phyloP scores from a whole-genome alignment of 2,888 invertebrate species.

The Graphium colonna region DNA sequence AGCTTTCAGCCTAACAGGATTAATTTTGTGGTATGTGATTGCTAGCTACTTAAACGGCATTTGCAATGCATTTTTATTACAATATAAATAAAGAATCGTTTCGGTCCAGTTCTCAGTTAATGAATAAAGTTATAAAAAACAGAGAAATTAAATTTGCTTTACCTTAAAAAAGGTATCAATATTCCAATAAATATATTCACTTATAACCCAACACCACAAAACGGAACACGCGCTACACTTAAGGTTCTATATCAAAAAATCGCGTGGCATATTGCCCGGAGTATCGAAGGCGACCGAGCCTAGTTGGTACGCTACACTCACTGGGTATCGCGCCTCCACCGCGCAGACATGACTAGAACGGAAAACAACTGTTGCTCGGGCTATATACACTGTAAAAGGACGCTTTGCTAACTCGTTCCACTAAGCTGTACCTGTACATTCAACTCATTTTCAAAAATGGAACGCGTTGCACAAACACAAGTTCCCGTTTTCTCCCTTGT shows the following conservation, averaged over 20 bases:
- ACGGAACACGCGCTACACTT: slow-evolving; percentile 1
- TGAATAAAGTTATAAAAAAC: no score
- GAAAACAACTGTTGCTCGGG: slow-evolving; percentile 21
- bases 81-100: no score
- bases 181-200: neutral
- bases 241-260: slow-evolving; percentile 4
- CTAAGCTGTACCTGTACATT: slow-evolving; percentile 3
- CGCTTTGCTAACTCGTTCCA: slow-evolving; percentile 10
- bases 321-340: slow-evolving; percentile 45
- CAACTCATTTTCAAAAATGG: slow-evolving; percentile 12
- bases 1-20: no score
- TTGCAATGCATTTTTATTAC: no score
- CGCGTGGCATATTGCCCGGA: slow-evolving; percentile 8
- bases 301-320: slow-evolving; percentile 51
- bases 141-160: no score
- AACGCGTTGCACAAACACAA: slow-evolving; percentile 6
- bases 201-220: neutral
- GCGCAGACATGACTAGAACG: slow-evolving; percentile 32
- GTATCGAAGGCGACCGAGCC: slow-evolving; percentile 45
- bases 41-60: no score
- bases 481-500: neutral
- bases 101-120: no score
- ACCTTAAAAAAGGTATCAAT: neutral
- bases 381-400: slow-evolving; percentile 16
- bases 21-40: no score